Evolutionary conservation across 2,113 vertebrate genomes (phyloP), one percentile per base, ranked within the genome.

Genomic region (Pelecanoides urinatrix): DNA sequence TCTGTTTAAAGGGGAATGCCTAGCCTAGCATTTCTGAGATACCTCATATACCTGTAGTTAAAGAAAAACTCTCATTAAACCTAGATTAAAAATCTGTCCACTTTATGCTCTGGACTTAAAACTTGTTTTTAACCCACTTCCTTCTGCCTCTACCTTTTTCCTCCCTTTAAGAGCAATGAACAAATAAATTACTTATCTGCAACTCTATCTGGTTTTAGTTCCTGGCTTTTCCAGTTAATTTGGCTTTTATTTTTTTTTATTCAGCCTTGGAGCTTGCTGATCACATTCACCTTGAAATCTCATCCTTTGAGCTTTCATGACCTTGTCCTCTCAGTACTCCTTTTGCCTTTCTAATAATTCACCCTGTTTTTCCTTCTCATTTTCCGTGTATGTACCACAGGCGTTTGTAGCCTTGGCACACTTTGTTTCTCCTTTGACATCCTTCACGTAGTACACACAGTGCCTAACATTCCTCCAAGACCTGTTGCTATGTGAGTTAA

Each of bases 211-310:
- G 49, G 0, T 67, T 83, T 88, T 32, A 36, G 42, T 78, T 92
- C 55, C 52, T 36, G 75, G 59, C 34, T 78, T 93, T 94, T 92
- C 65, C 65, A 89, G 56, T 75, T 78, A 10, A 59, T 77, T 88
- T 2, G 5, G 27, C 6, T 38, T 45, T 10, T 77, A 27, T 12
- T 22, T 58, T 59, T 25, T 50, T 90, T 65, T 36, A 65, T 87
- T 78, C 42, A 49, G 22, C 34, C 87, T 82, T 50, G 58, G 62
- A 74, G 27, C 56, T 67, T 17, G 18, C 65, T 88, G 66, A 62
- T 86, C n/a, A 72, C 16, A 61, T 75, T 87, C 86, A 77, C 76
- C 86, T 90, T 96, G 92, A 92, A 80, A 92, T 82, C 72, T 67
- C 87, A 86, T 67, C 74, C 30, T 58, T 66, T 63, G 44, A n/a